Evolutionary conservation across 2,113 vertebrate species (phyloP).

Genomic region (Ceyx melanurus): DNA sequence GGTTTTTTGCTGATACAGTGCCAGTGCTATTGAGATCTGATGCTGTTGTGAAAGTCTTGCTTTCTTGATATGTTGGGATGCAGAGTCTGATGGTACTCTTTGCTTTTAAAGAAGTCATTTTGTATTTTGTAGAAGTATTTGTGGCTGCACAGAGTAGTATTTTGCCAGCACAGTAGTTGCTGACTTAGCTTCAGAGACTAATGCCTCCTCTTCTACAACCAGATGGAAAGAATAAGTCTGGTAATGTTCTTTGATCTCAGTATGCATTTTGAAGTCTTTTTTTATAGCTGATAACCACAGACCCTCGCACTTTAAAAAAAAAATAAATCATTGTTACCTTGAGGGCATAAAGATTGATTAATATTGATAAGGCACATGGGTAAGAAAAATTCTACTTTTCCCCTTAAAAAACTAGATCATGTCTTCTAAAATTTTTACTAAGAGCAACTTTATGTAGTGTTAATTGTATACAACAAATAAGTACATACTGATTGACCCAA

Average conservation of each 20-base stretch:
- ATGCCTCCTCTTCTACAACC: background rate
- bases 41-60: rapidly evolving
- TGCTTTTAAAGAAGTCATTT: background rate
- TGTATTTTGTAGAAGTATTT: background rate
- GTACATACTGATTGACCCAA: background rate
- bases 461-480: background rate
- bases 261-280: constrained; percentile 12
- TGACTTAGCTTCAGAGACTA: background rate
- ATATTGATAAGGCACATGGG: background rate
- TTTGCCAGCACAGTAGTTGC: background rate
- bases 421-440: background rate
- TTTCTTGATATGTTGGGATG: background rate
- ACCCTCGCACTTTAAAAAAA: background rate
- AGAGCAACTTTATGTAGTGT: background rate
- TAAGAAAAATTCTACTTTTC: background rate
- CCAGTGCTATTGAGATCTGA: background rate
- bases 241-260: background rate
- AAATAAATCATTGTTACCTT: background rate
- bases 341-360: background rate
- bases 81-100: background rate
- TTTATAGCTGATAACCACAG: background rate
- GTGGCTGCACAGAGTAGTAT: background rate
- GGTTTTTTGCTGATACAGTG: background rate
- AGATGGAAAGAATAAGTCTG: background rate
- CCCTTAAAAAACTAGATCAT: background rate